Conservation (phyloP, 1,140 invertebrate genomes). For the Mercenaria mercenaria region DNA sequence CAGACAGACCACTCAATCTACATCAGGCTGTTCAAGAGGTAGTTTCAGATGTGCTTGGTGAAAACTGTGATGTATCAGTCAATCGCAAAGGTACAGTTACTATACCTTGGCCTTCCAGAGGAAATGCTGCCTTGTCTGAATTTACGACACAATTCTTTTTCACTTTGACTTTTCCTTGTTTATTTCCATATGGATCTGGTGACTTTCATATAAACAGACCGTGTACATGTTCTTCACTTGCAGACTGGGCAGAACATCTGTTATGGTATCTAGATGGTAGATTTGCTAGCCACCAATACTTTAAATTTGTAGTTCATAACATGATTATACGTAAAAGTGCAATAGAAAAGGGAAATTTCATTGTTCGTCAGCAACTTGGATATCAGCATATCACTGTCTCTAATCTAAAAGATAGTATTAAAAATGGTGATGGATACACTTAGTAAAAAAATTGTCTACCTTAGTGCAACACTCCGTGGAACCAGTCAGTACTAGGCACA, state of each 20-base stretch:
- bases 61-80: background rate
- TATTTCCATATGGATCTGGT: slow-evolving; percentile 60
- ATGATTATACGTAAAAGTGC: slow-evolving; percentile 64
- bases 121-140: slow-evolving; percentile 61
- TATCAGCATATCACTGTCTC: slow-evolving; percentile 46
- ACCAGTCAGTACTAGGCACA: slow-evolving; percentile 59
- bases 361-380: slow-evolving; percentile 60
- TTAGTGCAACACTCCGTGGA: background rate
- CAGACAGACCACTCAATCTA: slow-evolving; percentile 48
- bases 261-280: slow-evolving; percentile 65
- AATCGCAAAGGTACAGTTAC: slow-evolving; percentile 6
- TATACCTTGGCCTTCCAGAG: slow-evolving; percentile 64
- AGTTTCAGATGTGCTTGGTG: slow-evolving; percentile 40
- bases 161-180: slow-evolving; percentile 63
- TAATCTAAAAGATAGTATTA: slow-evolving; percentile 42
- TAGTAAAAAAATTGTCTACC: slow-evolving; percentile 65
- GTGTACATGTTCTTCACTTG: slow-evolving; percentile 47
- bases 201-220: slow-evolving; percentile 65
- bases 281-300: slow-evolving; percentile 65
- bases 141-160: slow-evolving; percentile 66
- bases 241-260: slow-evolving; percentile 69
- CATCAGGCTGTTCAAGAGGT: slow-evolving; percentile 33
- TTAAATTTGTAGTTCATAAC: slow-evolving; percentile 70
- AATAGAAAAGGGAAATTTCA: slow-evolving; percentile 47
- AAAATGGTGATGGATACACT: slow-evolving; percentile 63